Evolutionary conservation across 1,140 invertebrate genomes (phyloP), one percentile per base, ranked within the genome.

Genomic region (Leptestheria dahalacensis): DNA sequence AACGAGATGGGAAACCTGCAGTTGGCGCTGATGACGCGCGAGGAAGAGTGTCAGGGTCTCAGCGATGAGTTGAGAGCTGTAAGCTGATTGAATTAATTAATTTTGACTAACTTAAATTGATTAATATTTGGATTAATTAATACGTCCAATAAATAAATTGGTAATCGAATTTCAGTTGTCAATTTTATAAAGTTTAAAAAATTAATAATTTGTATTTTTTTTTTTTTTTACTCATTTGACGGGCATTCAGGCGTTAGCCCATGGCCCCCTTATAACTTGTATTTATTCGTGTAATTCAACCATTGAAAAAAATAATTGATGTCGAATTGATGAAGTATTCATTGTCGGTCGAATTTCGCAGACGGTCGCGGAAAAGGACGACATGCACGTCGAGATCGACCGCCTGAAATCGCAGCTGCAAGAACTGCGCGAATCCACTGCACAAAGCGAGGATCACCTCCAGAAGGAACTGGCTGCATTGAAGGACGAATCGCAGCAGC

Each of bases 41-140:
- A 60, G 26, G 58, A 60, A 33, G 58, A 60, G n/a, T 60, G 58
- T 29, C 47, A 60, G 52, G 58, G 58, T 28, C 33, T 60, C 23
- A 49, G 47, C n/a, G 26, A 60, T n/a, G 58, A 60, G 23, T 21
- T 60, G 10, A 48, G 51, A 26, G 23, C 49, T 24, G 58, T 60
- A 53, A 60, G 48, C 15, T 29, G 11, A 12, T 18, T 28, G 4
- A 24, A 26, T 54, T 0, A 6, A 26, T 54, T 11, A 4, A 24
- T 50, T 9, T 50, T 11, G 23, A 47, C n/a, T 47, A 47, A 11
- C 46, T n/a, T 47, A n/a, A n/a, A n/a, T n/a, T n/a, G n/a, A n/a
- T n/a, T n/a, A n/a, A n/a, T n/a, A n/a, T n/a, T n/a, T n/a, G 6
- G 33, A 41, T 9, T 41, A 41, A 41, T 41, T 41, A 41, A 41